Conservation (phyloP, 2,113 vertebrate genomes). For the Polypterus bichir region DNA sequence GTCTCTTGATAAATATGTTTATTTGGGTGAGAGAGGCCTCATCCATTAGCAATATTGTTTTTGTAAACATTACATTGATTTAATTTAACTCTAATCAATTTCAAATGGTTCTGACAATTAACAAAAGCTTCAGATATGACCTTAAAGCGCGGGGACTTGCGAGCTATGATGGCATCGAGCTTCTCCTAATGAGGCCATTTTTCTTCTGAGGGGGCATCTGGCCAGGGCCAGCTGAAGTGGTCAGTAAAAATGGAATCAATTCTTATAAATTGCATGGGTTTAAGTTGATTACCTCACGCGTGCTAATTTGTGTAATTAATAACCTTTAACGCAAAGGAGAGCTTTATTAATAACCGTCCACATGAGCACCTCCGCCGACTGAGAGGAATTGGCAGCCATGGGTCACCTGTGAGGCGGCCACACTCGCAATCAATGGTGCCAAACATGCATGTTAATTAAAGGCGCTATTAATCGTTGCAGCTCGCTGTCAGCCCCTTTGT, state of each 20-base stretch:
- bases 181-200: constrained; percentile 98
- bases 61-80: constrained; percentile 99
- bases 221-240: constrained; percentile 60
- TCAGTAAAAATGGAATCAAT: constrained; percentile 97
- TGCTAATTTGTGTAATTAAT: constrained; percentile 97
- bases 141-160: constrained; percentile 92
- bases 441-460: constrained; percentile 82
- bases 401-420: constrained; percentile 75
- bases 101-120: constrained; percentile 96
- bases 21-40: constrained; percentile 66
- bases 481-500: constrained; percentile 76
- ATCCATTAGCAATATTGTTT: constrained; percentile 99
- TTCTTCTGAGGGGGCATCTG: constrained; percentile 69
- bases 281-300: constrained; percentile 81
- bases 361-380: constrained; percentile 51
- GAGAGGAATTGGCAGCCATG: constrained; percentile 58
- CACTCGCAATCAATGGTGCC: constrained; percentile 79
- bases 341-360: constrained; percentile 97
- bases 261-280: constrained; percentile 89
- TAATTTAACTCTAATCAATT: constrained; percentile 98
- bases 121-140: constrained; percentile 97
- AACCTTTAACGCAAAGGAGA: constrained; percentile 59
- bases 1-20: constrained; percentile 80
- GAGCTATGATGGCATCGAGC: constrained; percentile 99
- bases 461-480: constrained; percentile 94